A percentile compares a stretch with the other conserved stretches of the same genome.
Evolutionary conservation across 2,113 vertebrate species (phyloP).

Genomic region (Psilopogon haemacephalus): DNA sequence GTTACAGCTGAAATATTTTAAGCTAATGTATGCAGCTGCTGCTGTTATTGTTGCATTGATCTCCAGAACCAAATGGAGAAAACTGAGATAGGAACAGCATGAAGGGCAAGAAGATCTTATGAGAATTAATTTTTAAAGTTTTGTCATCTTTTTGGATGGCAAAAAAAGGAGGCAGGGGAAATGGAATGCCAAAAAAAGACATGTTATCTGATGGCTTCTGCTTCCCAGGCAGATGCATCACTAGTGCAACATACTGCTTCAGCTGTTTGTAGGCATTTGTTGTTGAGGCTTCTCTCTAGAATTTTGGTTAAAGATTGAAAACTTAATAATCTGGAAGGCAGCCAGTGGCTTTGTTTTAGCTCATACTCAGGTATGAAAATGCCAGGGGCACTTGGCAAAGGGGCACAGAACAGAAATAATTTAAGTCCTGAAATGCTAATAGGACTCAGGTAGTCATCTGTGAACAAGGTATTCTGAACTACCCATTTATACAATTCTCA

Average conservation of each 20-base stretch:
- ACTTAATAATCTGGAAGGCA: not conserved
- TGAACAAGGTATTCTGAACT: not conserved
- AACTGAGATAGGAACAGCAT: not conserved
- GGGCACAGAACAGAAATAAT: not conserved
- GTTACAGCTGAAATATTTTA: slow-evolving; percentile 21
- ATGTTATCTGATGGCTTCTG: not conserved
- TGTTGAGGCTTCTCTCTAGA: not conserved
- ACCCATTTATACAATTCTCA: not conserved
- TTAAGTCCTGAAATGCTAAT: not conserved
- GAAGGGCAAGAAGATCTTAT: not conserved
- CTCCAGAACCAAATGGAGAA: slow-evolving; percentile 42
- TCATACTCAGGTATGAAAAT: not conserved
- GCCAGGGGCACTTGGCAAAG: slow-evolving; percentile 28
- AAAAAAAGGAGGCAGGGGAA: not conserved
- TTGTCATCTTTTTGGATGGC: not conserved
- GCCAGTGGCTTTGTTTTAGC: not conserved
- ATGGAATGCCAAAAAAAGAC: not conserved
- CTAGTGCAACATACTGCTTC: not conserved
- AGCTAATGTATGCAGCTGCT: not conserved
- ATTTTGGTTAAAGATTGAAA: not conserved
- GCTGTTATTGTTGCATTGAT: slow-evolving; percentile 17
- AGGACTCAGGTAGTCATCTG: not conserved
- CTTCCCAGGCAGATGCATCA: not conserved
- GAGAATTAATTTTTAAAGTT: not conserved
- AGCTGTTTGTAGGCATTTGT: not conserved